Conservation (phyloP, 1,140 invertebrate species). For the Drosophila funebris region DNA sequence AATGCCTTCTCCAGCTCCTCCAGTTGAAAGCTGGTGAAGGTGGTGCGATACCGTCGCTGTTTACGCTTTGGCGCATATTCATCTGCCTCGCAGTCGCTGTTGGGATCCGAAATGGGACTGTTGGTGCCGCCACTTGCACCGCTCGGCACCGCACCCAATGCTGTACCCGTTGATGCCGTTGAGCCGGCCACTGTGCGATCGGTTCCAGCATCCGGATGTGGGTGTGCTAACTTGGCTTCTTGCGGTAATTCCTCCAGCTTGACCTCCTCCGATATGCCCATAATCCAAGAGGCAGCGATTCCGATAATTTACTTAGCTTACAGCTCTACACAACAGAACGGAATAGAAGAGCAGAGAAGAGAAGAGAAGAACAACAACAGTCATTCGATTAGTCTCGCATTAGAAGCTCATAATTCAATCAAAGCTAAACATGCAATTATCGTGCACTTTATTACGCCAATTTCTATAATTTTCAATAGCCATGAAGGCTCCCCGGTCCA, state of each 20-base stretch:
- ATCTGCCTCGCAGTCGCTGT: constrained; percentile 90
- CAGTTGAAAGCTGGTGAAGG: constrained; percentile 97
- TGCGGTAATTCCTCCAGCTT: constrained; percentile 86
- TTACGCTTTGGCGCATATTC: constrained; percentile 95
- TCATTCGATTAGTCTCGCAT: constrained; percentile 64
- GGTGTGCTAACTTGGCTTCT: constrained; percentile 84
- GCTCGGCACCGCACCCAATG: constrained; percentile 75
- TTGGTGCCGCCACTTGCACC: constrained; percentile 82
- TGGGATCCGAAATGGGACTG: constrained; percentile 87
- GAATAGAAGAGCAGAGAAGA: background rate
- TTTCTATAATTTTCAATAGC: constrained; percentile 76
- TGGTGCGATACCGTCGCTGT: constrained; percentile 95
- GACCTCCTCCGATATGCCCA: constrained; percentile 86
- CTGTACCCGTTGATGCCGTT: constrained; percentile 55
- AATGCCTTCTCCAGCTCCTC: constrained; percentile 99
- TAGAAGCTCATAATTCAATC: constrained; percentile 81
- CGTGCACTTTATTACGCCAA: constrained; percentile 81
- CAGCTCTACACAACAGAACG: constrained; percentile 13
- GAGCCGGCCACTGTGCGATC: constrained; percentile 61
- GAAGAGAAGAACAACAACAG: background rate
- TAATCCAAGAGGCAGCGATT: constrained; percentile 78
- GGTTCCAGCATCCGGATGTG: constrained; percentile 76
- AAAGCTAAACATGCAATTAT: constrained; percentile 81
- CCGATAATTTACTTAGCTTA: constrained; percentile 13
- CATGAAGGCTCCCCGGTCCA: constrained; percentile 55